A percentile compares a stretch with the other conserved stretches of the same genome.
Evolutionary conservation across 1,140 invertebrate genomes (phyloP).

Genomic region (Vanessa atalanta): DNA sequence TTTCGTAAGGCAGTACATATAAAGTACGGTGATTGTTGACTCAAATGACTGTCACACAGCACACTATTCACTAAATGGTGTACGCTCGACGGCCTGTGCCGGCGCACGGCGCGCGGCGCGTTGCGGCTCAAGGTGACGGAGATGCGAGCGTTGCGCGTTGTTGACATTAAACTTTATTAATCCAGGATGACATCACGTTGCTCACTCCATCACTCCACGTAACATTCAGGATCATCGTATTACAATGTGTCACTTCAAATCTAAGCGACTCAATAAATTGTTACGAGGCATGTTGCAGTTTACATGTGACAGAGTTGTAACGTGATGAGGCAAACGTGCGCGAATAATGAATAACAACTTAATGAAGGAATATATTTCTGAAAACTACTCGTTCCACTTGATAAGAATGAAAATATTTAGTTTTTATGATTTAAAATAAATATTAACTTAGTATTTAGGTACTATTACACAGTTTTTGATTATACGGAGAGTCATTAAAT

Average conservation of each 20-base stretch:
- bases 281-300: neutral
- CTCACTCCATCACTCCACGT: neutral
- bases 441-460: too few relatives aligned
- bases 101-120: neutral
- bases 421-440: too few relatives aligned
- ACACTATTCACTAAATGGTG: neutral
- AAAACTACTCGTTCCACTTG: too few relatives aligned
- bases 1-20: neutral
- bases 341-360: too few relatives aligned
- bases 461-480: too few relatives aligned
- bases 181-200: constrained; percentile 16
- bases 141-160: neutral
- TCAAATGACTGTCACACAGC: neutral
- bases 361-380: too few relatives aligned
- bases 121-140: constrained; percentile 10
- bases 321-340: too few relatives aligned
- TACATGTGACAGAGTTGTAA: neutral
- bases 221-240: neutral
- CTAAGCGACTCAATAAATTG: neutral
- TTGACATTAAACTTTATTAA: constrained; percentile 27
- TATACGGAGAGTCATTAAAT: too few relatives aligned
- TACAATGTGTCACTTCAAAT: constrained; percentile 2
- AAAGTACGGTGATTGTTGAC: constrained; percentile 4
- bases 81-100: neutral
- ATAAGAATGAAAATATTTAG: too few relatives aligned